These are phyloP conservation scores for Scaptomyza cyrtandrae DNA, from an alignment of 2,888 invertebrate genomes.

Conservation along the genomic window DNA sequence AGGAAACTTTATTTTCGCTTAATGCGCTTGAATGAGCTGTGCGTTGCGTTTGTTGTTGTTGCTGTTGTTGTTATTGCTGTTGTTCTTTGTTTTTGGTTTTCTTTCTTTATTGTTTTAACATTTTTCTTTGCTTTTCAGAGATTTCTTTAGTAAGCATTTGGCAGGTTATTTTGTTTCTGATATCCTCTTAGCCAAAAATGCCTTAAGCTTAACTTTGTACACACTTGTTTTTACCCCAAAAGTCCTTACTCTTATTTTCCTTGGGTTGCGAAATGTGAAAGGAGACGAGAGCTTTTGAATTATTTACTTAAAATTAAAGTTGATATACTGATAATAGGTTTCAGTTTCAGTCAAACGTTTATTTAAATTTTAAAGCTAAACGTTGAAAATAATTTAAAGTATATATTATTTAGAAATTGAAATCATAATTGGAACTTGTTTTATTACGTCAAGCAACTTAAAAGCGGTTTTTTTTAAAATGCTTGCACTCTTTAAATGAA, in stretches of 20 bases:
- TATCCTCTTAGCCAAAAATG: conserved; percentile 54
- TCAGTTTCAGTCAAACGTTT: too few species aligned
- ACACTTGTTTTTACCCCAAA: conserved; percentile 11
- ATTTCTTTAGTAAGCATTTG: conserved; percentile 42
- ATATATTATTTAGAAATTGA: too few species aligned
- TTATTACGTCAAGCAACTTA: too few species aligned
- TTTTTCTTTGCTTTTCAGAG: conserved; percentile 37
- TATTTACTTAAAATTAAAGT: conserved; percentile 1
- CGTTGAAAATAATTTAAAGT: too few species aligned
- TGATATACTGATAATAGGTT: background rate
- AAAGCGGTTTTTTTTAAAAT: conserved; percentile 2
- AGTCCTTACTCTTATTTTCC: conserved; percentile 2
- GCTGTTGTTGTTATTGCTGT: background rate
- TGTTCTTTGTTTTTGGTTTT: conserved; percentile 36
- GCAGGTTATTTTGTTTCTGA: conserved; percentile 51
- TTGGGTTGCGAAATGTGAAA: conserved; percentile 6
- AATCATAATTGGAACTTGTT: too few species aligned
- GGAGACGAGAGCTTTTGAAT: conserved; percentile 3
- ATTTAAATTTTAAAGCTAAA: too few species aligned
- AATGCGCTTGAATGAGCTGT: conserved; percentile 71
- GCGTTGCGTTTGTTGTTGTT: conserved; percentile 38
- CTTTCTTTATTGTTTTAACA: conserved; percentile 61
- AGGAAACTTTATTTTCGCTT: conserved; percentile 68
- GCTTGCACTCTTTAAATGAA: conserved; percentile 12
- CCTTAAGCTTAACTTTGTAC: conserved; percentile 42